Evolutionary conservation across 2,113 vertebrate genomes (phyloP), one percentile per base, ranked within the genome.

Genomic region (Phodopus roborovskii): DNA sequence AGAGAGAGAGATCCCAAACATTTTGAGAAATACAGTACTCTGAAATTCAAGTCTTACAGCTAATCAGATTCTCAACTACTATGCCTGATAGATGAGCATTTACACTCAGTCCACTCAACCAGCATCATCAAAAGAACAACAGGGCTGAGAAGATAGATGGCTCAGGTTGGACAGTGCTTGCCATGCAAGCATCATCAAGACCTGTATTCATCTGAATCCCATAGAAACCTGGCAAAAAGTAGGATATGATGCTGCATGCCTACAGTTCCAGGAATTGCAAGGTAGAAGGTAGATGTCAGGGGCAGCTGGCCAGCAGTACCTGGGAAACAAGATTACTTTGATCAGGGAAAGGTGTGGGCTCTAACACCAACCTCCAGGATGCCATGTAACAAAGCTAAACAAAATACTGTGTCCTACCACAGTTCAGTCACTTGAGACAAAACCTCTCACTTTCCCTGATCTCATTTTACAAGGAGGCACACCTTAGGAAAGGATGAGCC

Each of bases 1-100:
- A 50, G 8, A 50, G 50, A 50, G 50, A 9, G 50, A 50, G 24
- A 68, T 94, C 45, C 53, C 66, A 95, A 87, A 86, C 85, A 77
- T 62, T 92, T 91, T 73, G n/a, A 79, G 28, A 53, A 95, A 90
- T n/a, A 81, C 0, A 90, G 20, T 88, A 73, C 62, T 85, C 70
- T 66, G 70, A 71, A 89, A 15, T 88, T n/a, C 39, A 33, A 91
- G 20, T 10, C 22, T 85, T 39, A 89, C 10, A 66, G 64, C 15
- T 53, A 86, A 95, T 62, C n/a, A 91, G 1, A 39, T 73, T 48
- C 64, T 81, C 53, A 90, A 85, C 75, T 88, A 92, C 70, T 96
- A 74, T 79, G 53, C 26, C 48, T 83, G 39, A 94, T 68, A 42
- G 16, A 3, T 58, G 83, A 30, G 26, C 68, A 64, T 50, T 93